These are phyloP conservation scores for Promerops cafer DNA, from an alignment of 2,113 vertebrate species.

Conservation along the genomic window DNA sequence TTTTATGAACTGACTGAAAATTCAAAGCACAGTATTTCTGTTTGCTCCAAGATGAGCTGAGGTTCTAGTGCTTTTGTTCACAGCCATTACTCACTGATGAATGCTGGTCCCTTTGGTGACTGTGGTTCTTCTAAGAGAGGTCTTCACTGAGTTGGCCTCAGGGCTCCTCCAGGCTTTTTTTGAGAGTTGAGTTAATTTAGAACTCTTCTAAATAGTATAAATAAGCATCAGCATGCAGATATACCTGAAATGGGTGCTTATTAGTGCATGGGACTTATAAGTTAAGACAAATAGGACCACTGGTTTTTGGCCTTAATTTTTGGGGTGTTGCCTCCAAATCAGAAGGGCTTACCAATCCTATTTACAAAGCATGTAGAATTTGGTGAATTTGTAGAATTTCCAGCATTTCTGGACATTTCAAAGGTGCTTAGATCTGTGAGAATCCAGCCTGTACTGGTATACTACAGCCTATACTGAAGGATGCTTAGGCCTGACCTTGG, in stretches of 20 bases:
- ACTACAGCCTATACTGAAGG: background rate
- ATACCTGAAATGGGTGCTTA: background rate
- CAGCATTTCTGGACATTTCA: background rate
- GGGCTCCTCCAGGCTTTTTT: background rate
- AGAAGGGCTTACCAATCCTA: background rate
- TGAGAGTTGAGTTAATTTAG: background rate
- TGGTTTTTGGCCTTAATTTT: accelerated
- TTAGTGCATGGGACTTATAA: background rate
- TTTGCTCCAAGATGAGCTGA: background rate
- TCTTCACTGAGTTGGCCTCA: background rate
- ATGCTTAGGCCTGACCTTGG: background rate
- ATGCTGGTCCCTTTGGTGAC: background rate
- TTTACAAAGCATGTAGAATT: background rate
- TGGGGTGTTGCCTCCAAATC: background rate
- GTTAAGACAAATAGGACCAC: background rate
- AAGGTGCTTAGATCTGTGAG: background rate
- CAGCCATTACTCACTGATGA: background rate
- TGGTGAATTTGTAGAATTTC: background rate
- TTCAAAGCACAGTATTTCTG: background rate
- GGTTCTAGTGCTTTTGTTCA: background rate
- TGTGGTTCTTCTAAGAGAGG: background rate
- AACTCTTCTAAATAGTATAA: background rate
- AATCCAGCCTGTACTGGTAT: background rate
- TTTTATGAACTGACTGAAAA: background rate
- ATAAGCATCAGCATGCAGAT: background rate